Base-by-base conservation (phyloP, 1,140 invertebrate species). In the Achroia grisella region DNA sequence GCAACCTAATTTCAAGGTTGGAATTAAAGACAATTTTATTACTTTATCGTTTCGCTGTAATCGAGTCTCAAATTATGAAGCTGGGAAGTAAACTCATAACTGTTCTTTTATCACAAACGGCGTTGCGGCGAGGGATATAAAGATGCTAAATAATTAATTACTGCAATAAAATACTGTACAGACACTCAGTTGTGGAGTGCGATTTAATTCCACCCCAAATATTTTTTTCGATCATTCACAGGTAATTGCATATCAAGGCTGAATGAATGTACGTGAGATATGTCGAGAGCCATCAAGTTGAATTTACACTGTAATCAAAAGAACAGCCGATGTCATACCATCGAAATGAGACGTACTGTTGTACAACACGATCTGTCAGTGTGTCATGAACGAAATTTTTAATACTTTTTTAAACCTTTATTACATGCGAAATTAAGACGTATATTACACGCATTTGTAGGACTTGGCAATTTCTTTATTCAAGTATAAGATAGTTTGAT, bases 271-370 rank as follows among this genome's bases (percentile, higher is more conserved):
- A 53, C 46, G 44, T 39, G 37, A 9, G n/a, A n/a, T n/a, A n/a
- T 23, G 37, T 11, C 33, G 37, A 27, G 52, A 56, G 41, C 29
- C 42, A 39, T 13, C 34, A 52, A 48, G 41, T 52, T 57, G 56
- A 39, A 50, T 44, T 43, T 53, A 52, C 40, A 50, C 44, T 44
- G 55, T 48, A 58, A 67, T 67, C 54, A 50, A 40, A 32, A 10
- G 34, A 52, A 70, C 57, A 60, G 54, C 41, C 52, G 54, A 62
- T 55, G 62, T 62, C 63, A 55, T 67, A 51, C 17, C 15, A 37
- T 11, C 27, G 55, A 50, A 76, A 72, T 68, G 67, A 76, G 62
- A 55, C 56, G 62, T 73, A 41, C 45, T 36, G 43, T 33, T 35
- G 4, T 15, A 34, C 44, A 33, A 35, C 28, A 31, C 40, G 6